Evolutionary conservation across 2,113 vertebrate species (phyloP).

Genomic region (Thamnophis sirtalis): DNA sequence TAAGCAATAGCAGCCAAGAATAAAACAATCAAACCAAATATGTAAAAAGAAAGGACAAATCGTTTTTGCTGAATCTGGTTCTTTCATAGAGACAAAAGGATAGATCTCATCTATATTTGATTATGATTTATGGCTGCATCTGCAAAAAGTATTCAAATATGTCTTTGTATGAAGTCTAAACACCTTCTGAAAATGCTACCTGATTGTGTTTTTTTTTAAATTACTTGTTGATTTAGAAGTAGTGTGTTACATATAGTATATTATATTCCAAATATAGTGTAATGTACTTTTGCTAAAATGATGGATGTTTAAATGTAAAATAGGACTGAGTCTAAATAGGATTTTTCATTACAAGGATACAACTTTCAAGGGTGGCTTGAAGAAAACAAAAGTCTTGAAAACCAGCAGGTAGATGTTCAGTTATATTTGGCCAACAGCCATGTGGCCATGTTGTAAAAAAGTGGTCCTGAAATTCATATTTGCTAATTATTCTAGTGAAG

Average conservation of each 20-base stretch:
- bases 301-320: neutral
- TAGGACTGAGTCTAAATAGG: neutral
- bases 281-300: neutral
- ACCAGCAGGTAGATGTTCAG: too few species aligned
- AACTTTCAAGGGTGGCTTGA: neutral
- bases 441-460: neutral
- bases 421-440: neutral
- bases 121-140: constrained; percentile 25
- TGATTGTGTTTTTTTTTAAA: neutral
- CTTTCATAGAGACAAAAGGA: constrained; percentile 3
- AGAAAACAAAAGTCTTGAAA: neutral
- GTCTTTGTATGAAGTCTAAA: neutral
- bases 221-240: neutral
- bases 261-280: neutral
- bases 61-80: constrained; percentile 2
- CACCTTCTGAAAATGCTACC: neutral
- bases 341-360: neutral
- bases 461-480: neutral
- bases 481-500: neutral
- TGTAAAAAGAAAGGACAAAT: neutral
- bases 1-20: neutral
- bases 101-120: neutral
- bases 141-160: neutral
- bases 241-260: neutral
- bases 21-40: neutral